Base-by-base conservation (phyloP, 1,140 invertebrate species). In the Diprion similis region DNA sequence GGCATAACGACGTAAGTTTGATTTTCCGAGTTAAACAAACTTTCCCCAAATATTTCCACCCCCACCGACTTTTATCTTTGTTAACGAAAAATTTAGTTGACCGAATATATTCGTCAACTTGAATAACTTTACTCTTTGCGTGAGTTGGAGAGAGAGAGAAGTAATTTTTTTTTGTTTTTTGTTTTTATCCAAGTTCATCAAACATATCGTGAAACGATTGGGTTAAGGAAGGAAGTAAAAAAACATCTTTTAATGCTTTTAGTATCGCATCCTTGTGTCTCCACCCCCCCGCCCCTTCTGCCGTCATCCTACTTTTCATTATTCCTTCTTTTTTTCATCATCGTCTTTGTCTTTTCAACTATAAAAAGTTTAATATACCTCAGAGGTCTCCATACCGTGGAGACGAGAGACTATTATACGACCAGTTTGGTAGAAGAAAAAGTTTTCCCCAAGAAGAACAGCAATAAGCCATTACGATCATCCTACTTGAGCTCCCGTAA, bases 341-440 rank as follows among this genome's bases (percentile, higher is more conserved):
- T 37, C 24, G 81, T 79, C 79, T 74, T 82, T 79, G 80, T 81
- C 78, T 77, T 77, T 71, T 64, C 70, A 48, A 79, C 74, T 79
- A 80, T 75, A 81, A 81, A 81, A 81, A 82, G 80, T 80, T 80
- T 80, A 80, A 81, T 81, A 80, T 79, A 81, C 79, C 75, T 68
- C 66, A 6, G 24, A 37, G 24, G n/a, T n/a, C 69, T 67, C 73
- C 77, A 75, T 79, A 46, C 66, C 24, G 24, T 37, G 6, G 24
- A 70, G 17, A 17, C 71, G 71, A 68, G 73, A 71, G 46, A 71
- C 70, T n/a, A 18, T 68, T 68, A 15, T 7, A 37, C 24, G 11
- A 59, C 3, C 51, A 59, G n/a, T 59, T 13, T 13, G 11, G 51
- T 13, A 59, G n/a, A n/a, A n/a, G n/a, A 76, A 80, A 80, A 81